Evolutionary conservation across 2,888 invertebrate genomes (phyloP).

Genomic region (Rhagonycha fulva): DNA sequence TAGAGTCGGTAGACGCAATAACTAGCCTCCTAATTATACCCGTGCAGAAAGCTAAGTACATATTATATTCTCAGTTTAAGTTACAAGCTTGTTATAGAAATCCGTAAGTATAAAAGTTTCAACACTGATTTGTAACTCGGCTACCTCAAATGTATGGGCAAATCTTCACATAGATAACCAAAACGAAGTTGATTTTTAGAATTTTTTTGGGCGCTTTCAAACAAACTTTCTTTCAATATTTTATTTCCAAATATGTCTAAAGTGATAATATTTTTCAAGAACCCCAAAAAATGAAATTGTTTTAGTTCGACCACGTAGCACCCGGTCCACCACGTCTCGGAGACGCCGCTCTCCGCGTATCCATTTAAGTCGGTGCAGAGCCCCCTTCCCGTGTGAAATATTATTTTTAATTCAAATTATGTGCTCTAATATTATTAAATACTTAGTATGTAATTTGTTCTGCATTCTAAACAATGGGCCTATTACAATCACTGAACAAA

Average conservation of each 20-base stretch:
- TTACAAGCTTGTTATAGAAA: slow-evolving; percentile 25
- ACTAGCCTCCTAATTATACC: slow-evolving; percentile 29
- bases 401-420: background rate
- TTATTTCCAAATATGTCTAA: too few relatives aligned
- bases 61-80: slow-evolving; percentile 26
- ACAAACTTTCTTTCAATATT: too few relatives aligned
- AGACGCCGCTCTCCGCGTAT: background rate
- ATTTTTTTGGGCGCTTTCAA: background rate
- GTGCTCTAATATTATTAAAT: background rate
- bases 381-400: background rate
- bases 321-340: too few relatives aligned
- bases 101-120: slow-evolving; percentile 11
- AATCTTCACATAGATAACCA: background rate
- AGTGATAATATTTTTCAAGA: too few relatives aligned
- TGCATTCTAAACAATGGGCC: background rate
- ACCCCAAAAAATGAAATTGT: too few relatives aligned
- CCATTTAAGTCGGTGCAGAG: background rate
- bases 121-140: background rate
- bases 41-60: slow-evolving; percentile 26
- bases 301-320: too few relatives aligned
- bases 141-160: background rate
- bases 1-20: slow-evolving; percentile 26
- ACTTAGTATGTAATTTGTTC: background rate
- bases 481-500: background rate
- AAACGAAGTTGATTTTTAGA: background rate